Base-by-base conservation (phyloP, 1,140 invertebrate genomes). In the Xylocopa sonorina region DNA sequence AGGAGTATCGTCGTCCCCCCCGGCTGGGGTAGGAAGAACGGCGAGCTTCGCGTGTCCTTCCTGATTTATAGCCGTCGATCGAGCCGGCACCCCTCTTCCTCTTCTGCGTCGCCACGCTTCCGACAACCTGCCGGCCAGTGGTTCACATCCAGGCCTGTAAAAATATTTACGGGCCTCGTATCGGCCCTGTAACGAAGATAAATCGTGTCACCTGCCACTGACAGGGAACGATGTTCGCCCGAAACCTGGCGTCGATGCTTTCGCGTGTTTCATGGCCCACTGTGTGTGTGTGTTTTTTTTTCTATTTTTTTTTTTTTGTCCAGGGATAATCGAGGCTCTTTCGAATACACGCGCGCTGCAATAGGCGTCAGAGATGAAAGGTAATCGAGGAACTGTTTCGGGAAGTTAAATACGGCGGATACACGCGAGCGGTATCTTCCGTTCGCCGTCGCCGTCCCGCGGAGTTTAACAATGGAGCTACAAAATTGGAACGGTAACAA, bases 41-140 rank as follows among this genome's bases (percentile, higher is more conserved):
- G 80, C 81, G 64, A 86, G 75, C 79, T 82, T 82, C 80, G 86
- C 84, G 76, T 81, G 80, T 83, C 78, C 78, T 71, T 77, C 55
- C 81, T 83, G 85, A 88, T 88, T 88, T 88, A 88, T 88, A 84
- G 78, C 58, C 82, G 78, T 81, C 85, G 87, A 88, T 83, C 83
- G 80, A 74, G 66, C 62, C 38, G 50, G 60, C 1, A 24, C n/a
- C 69, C 69, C 41, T 51, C 63, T 57, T 43, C 51, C 53, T 60
- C 51, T 46, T 27, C 55, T 63, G 57, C 51, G 68, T 67, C 63
- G 53, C n/a, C 57, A 34, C 41, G 43, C 48, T 73, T 64, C 72
- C 83, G 72, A 53, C 57, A 72, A 72, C 82, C 78, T 48, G 69
- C 60, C 43, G 9, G 41, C 58, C 78, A 76, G 81, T 43, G 66